phyloP scores from a whole-genome alignment of 2,797 vertebrate species.

The Siniperca undulata region DNA sequence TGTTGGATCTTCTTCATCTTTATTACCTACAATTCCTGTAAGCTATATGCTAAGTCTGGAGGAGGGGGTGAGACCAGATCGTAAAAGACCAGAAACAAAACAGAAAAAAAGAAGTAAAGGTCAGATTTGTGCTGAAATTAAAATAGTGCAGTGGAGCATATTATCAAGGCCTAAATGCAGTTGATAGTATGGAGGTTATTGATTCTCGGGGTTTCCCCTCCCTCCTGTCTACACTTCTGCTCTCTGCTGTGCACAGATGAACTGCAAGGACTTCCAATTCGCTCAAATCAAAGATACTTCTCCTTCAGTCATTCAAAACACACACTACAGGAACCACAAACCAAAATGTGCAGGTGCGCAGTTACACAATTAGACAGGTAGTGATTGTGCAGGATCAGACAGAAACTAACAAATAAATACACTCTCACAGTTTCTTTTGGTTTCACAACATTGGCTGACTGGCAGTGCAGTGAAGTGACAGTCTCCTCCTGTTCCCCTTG shows the following conservation, averaged over 20 bases:
- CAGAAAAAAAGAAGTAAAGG: slow-evolving; percentile 11
- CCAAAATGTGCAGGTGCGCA: neutral
- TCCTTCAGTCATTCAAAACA: neutral
- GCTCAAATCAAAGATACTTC: slow-evolving; percentile 11
- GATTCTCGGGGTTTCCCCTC: slow-evolving; percentile 30
- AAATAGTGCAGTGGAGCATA: slow-evolving; percentile 29
- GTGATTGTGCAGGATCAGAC: slow-evolving; percentile 2
- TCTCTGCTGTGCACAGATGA: slow-evolving; percentile 28
- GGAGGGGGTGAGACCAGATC: neutral
- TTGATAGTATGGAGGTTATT: slow-evolving; percentile 52
- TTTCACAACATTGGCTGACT: neutral
- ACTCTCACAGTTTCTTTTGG: neutral
- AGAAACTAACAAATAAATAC: neutral
- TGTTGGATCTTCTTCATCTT: slow-evolving; percentile 72
- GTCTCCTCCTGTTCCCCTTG: neutral
- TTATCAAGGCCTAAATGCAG: slow-evolving; percentile 45
- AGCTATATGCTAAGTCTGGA: slow-evolving; percentile 38
- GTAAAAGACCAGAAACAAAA: slow-evolving; percentile 1
- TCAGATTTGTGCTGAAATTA: slow-evolving; percentile 41
- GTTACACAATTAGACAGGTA: neutral
- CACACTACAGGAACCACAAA: neutral
- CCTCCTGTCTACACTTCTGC: slow-evolving; percentile 32
- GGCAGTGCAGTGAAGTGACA: neutral
- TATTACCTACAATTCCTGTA: slow-evolving; percentile 70
- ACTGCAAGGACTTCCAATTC: slow-evolving; percentile 17